These are phyloP conservation scores for Micromussa lordhowensis DNA, from an alignment of 92 coral and sea anemone genomes.

Conservation along the genomic window DNA sequence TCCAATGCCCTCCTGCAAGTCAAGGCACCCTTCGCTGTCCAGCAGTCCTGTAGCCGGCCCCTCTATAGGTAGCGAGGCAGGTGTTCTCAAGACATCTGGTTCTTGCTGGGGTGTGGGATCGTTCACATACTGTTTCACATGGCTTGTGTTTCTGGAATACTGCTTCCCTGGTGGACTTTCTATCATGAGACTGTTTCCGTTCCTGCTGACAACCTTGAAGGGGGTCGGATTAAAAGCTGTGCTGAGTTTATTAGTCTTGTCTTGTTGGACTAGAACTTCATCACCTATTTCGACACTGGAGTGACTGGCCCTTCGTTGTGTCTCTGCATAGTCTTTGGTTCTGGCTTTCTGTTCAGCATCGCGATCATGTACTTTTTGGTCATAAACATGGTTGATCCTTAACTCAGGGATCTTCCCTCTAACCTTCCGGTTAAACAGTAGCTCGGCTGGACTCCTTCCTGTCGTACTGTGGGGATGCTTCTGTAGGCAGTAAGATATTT, in stretches of 20 bases:
- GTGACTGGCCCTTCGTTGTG: too few species aligned
- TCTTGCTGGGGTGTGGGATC: constrained; percentile 35
- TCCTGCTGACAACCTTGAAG: constrained; percentile 42
- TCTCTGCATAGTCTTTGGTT: too few species aligned
- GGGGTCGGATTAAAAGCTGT: constrained; percentile 38
- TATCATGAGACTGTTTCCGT: constrained; percentile 25
- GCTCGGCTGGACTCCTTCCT: constrained; percentile 62
- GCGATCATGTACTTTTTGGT: too few species aligned
- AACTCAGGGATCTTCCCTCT: constrained; percentile 57
- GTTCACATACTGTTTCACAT: constrained; percentile 30
- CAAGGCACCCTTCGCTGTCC: constrained; percentile 11
- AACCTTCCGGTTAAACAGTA: constrained; percentile 60
- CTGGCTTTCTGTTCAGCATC: too few species aligned
- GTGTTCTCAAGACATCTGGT: constrained; percentile 1
- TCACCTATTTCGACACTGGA: too few species aligned
- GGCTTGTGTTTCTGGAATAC: constrained; percentile 49
- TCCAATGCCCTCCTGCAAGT: constrained; percentile 15
- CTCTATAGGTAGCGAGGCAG: constrained; percentile 14
- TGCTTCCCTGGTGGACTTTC: constrained; percentile 44
- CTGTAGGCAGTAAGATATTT: constrained; percentile 51
- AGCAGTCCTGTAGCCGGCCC: constrained; percentile 17
- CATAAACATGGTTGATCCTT: constrained; percentile 25
- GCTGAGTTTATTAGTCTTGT: constrained; percentile 46
- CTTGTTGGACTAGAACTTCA: constrained; percentile 42
- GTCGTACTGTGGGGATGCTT: constrained; percentile 52